Base-by-base conservation (phyloP, 2,888 invertebrate species). In the Calliopum simillimum region DNA sequence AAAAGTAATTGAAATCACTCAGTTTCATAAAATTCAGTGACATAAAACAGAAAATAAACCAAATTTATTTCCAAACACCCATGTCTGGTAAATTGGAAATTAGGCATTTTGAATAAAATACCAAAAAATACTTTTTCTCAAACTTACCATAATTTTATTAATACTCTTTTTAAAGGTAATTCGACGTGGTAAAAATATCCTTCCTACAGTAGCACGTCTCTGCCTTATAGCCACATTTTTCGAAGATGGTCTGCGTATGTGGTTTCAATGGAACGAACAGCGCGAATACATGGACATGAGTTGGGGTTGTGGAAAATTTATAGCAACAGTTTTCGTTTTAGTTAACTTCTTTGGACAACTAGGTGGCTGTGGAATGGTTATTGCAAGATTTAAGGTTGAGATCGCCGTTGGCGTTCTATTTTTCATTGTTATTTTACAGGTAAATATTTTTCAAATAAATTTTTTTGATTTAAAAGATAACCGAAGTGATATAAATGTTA, bases 201-300 rank as follows among this genome's bases (percentile, higher is more conserved):
- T 99, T 78, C 99, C 99, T 33, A 98, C 98, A 77, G 90, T 98
- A 79, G 99, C 99, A 14, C 91, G 99, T 75, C 88, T 99, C 73
- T 99, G 98, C 86, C 91, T 99, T 72, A 97, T 99, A 84, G 97
- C 98, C 79, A 99, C 99, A 79, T 99, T 99, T 88, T 89, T 99
- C 74, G 99, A 99, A 88, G 99, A 99, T 89, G 99, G 99, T 2
- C 90, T 99, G 72, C 92, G 99, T 73, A 99, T 99, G 99, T 99
- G 97, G 94, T 94, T 96, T 82, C 99, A 99, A 86, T 99, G 98
- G 98, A 91, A 91, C 68, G 98, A 99, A 83, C 98, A 98, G 86
- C 89, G 97, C 55, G 97, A 98, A 85, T 99, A 98, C 86, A 98
- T 99, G 96, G 94, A 97, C 85, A 92, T 95, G 88, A 95, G 96